Conservation (phyloP, 2,797 vertebrate species). For the Varecia variegata region DNA sequence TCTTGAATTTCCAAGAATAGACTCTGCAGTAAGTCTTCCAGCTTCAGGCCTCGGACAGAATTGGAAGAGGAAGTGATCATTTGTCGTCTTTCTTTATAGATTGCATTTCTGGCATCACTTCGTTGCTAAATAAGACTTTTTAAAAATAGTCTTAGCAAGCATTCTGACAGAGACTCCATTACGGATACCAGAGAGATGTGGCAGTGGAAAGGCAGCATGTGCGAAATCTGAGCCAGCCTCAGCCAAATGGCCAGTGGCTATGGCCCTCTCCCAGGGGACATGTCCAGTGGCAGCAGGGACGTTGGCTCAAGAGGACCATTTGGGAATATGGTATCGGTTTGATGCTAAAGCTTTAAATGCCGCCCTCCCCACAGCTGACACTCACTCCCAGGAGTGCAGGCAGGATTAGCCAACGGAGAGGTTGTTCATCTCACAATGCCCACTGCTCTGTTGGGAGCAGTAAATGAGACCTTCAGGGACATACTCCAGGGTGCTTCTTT, state of each 20-base stretch:
- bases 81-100: conserved; percentile 52
- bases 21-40: conserved; percentile 45
- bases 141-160: conserved; percentile 61
- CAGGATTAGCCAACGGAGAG: not conserved
- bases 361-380: not conserved
- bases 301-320: not conserved
- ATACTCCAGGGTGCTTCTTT: not conserved
- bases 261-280: not conserved
- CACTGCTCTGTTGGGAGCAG: not conserved
- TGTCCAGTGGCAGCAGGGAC: not conserved
- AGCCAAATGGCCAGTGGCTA: not conserved
- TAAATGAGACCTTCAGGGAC: not conserved
- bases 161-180: conserved; percentile 54
- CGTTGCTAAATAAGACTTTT: conserved; percentile 70
- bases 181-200: conserved; percentile 36
- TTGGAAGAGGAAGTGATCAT: conserved; percentile 70
- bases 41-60: conserved; percentile 56
- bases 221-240: not conserved
- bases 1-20: conserved; percentile 71
- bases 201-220: not conserved
- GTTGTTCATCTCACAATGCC: not conserved
- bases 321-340: not conserved
- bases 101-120: conserved; percentile 58
- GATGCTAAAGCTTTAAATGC: not conserved
- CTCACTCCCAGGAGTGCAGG: not conserved